phyloP scores from a whole-genome alignment of 2,797 vertebrate species.

The Smutsia temminckii region DNA sequence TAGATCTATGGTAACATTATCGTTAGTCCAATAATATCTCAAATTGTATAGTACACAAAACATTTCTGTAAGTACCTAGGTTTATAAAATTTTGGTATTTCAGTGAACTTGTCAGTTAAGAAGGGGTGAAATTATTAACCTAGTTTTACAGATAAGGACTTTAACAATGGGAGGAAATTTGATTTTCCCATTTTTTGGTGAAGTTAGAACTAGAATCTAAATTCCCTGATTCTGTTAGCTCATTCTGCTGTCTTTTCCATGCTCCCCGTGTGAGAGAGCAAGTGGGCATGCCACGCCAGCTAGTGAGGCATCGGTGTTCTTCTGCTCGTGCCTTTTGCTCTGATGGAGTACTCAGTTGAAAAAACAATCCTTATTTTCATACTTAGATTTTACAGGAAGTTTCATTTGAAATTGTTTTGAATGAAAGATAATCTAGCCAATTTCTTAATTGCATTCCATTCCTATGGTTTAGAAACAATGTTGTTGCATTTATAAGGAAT shows the following conservation, averaged over 20 bases:
- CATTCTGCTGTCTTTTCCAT: neutral
- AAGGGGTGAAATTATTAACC: neutral
- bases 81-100: neutral
- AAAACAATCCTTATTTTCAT: neutral
- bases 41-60: neutral
- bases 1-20: neutral
- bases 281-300: fast-evolving
- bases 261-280: neutral
- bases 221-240: neutral
- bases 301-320: neutral
- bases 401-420: neutral
- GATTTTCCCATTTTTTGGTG: neutral
- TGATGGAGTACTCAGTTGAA: neutral
- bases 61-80: neutral
- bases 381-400: neutral
- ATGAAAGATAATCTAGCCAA: neutral
- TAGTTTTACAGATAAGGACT: neutral
- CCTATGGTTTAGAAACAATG: neutral
- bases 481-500: neutral
- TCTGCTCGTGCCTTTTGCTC: neutral
- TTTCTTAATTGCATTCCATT: neutral
- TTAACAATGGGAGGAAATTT: neutral
- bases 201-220: neutral
- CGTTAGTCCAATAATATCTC: neutral
- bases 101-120: neutral